Evolutionary conservation across 2,797 vertebrate genomes (phyloP), one percentile per base, ranked within the genome.

Genomic region (Psittacula echo): DNA sequence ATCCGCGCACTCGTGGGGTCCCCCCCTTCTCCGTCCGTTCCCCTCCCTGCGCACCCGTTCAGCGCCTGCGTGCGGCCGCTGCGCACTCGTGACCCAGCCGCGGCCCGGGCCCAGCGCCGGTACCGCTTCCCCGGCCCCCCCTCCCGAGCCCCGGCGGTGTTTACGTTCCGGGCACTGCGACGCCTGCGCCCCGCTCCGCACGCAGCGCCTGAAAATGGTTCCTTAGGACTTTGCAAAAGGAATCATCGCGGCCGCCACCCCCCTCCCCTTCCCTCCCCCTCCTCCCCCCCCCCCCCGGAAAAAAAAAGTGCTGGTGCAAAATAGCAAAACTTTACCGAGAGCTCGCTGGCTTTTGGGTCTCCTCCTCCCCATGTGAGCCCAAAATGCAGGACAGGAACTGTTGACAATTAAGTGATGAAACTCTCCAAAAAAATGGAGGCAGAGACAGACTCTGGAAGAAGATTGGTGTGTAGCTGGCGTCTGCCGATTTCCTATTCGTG

Each of bases 381-480:
- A 98, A 97, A 89, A 98, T 98, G 98, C 98, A 95, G 90, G 97
- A 96, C 97, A 98, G 98, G 98, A 97, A 96, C 96, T 95, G 96
- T 97, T 95, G 97, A 97, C 90, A 96, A 96, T 97, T 98, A 96
- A 94, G 97, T 98, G 98, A 98, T 98, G 98, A 99, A 95, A 98
- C 98, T 98, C 98, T 97, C 98, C 98, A 97, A 97, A 97, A 98
- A 98, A 98, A 98, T 98, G 98, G 99, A 99, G 96, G 97, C 98
- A 98, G 98, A 98, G 97, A 98, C 98, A 95, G 99, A 98, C 96
- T 98, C 98, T 95, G 98, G 99, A 98, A 99, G 99, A 98, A 99
- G 98, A 98, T 98, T 99, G 99, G 99, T 99, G 98, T 98, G 99
- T 99, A 98, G 97, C 97, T 97, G 97, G 98, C 96, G 98, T 97